Percentiles rank a stretch among this genome's conserved stretches.
These are phyloP conservation scores for Leptothorax acervorum DNA, from an alignment of 2,888 invertebrate genomes.

Conservation along the genomic window DNA sequence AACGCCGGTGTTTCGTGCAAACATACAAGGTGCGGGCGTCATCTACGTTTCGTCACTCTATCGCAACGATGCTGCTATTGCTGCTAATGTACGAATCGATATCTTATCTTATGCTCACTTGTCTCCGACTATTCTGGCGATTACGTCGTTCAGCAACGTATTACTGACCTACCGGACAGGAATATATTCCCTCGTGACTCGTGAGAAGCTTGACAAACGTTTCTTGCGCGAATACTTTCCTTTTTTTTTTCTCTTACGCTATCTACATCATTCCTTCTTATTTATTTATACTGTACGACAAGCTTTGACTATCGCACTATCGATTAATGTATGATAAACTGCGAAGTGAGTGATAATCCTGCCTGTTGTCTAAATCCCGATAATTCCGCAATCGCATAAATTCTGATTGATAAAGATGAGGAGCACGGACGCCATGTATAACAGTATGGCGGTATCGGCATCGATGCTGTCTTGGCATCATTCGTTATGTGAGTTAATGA, in stretches of 20 bases:
- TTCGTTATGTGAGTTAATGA: constrained; percentile 76
- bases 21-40: constrained; percentile 39
- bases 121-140: constrained; percentile 54
- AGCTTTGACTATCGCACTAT: background rate
- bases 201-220: background rate
- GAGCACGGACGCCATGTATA: constrained; percentile 10
- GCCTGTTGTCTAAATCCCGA: constrained; percentile 12
- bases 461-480: constrained; percentile 65
- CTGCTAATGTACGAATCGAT: constrained; percentile 46
- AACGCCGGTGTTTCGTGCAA: constrained; percentile 67
- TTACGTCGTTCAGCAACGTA: constrained; percentile 54
- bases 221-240: background rate
- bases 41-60: constrained; percentile 63
- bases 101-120: constrained; percentile 62
- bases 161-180: constrained; percentile 70
- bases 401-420: constrained; percentile 1
- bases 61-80: constrained; percentile 53
- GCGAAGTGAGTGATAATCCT: constrained; percentile 3
- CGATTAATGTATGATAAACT: background rate
- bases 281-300: background rate
- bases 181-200: background rate
- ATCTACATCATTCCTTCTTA: background rate
- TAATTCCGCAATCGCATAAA: constrained; percentile 14
- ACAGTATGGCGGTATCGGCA: constrained; percentile 63
- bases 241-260: background rate